phyloP scores from a whole-genome alignment of 2,113 vertebrate genomes.

The Columba livia region DNA sequence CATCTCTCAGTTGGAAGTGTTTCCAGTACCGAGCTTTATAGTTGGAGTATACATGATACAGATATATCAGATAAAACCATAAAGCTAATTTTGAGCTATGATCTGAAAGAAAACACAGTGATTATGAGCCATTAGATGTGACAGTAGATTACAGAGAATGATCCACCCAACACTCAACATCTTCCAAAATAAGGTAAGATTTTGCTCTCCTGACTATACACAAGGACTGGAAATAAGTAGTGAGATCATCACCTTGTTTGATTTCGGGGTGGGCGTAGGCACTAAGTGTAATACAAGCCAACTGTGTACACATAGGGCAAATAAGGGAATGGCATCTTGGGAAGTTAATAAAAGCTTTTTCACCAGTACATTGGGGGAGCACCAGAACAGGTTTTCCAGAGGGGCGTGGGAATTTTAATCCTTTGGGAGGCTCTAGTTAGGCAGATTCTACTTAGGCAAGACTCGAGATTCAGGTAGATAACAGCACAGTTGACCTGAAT shows the following conservation, averaged over 20 bases:
- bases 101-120: neutral
- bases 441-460: neutral
- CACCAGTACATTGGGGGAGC: neutral
- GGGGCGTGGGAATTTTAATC: neutral
- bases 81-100: neutral
- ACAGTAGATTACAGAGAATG: neutral
- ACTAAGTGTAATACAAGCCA: neutral
- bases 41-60: neutral
- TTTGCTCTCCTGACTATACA: neutral
- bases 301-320: neutral
- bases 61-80: neutral
- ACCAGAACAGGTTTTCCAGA: neutral
- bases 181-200: neutral
- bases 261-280: rapidly evolving
- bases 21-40: neutral
- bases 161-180: neutral
- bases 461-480: neutral
- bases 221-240: neutral
- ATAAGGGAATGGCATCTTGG: neutral
- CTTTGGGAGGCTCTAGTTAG: neutral
- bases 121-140: neutral
- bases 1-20: neutral
- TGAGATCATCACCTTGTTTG: neutral
- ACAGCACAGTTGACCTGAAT: neutral
- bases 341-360: neutral